Conservation (phyloP, 2,888 invertebrate genomes). For the Lepetodrilus schrolli region DNA sequence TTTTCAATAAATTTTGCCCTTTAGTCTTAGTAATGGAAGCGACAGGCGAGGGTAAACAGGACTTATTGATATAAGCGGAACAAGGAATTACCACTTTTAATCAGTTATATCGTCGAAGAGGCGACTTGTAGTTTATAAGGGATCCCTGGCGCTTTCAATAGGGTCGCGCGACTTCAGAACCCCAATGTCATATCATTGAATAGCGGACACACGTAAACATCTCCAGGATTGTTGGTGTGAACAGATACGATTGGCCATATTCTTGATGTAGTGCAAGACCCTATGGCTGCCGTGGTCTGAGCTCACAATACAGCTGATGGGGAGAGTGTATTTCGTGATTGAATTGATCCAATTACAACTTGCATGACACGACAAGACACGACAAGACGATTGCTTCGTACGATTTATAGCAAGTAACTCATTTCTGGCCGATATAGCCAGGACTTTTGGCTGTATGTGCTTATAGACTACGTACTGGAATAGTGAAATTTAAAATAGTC, state of each 20-base stretch:
- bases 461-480: too few species aligned
- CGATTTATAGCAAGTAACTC: too few species aligned
- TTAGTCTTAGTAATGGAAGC: constrained; percentile 15
- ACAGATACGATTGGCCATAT: background rate
- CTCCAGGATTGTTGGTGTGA: background rate
- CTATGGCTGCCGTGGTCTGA: background rate
- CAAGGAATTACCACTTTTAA: constrained; percentile 17
- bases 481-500: too few species aligned
- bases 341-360: background rate
- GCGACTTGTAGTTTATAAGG: background rate
- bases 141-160: background rate
- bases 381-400: too few species aligned
- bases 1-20: constrained; percentile 1
- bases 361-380: constrained; percentile 3
- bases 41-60: constrained; percentile 24
- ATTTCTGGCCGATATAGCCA: too few species aligned
- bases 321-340: background rate
- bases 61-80: constrained; percentile 29
- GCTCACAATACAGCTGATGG: background rate
- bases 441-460: too few species aligned
- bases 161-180: background rate
- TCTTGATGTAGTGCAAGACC: constrained; percentile 6
- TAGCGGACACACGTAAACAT: background rate
- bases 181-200: background rate
- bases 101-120: constrained; percentile 10